phyloP scores from a whole-genome alignment of 2,113 vertebrate genomes.

The Choloepus hoffmanni region DNA sequence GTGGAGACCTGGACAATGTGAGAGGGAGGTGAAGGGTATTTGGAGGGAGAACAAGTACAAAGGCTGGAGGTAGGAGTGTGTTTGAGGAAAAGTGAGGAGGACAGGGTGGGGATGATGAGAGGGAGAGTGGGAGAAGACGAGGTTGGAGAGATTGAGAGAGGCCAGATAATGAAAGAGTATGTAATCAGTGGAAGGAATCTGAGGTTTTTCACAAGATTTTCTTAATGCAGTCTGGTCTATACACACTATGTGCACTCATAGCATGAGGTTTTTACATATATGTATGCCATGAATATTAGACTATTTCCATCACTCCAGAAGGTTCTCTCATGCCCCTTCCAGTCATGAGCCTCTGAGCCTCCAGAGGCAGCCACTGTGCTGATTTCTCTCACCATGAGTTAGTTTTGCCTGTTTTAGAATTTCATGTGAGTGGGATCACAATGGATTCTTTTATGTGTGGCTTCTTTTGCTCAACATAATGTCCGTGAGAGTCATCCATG shows the following conservation, averaged over 20 bases:
- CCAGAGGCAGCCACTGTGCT: background rate
- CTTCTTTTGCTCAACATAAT: accelerated
- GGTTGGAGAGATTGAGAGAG: background rate
- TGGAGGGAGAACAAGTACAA: background rate
- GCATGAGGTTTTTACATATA: background rate
- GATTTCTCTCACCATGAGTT: background rate
- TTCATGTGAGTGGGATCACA: accelerated
- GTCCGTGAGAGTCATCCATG: background rate
- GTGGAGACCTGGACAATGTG: background rate
- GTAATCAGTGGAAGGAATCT: background rate
- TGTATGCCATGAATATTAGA: background rate
- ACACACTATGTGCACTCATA: background rate
- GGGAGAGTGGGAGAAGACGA: background rate
- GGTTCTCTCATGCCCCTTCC: background rate
- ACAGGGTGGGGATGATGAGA: background rate
- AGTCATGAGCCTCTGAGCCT: background rate
- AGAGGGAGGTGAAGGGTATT: background rate
- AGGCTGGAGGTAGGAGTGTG: background rate
- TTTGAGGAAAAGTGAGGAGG: background rate
- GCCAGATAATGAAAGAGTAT: background rate
- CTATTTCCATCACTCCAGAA: background rate
- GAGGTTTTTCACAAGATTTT: background rate
- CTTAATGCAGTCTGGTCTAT: background rate
- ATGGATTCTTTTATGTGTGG: background rate
- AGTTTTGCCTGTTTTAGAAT: background rate